phyloP scores from a whole-genome alignment of 2,113 vertebrate genomes.

The Festucalex cinctus region DNA sequence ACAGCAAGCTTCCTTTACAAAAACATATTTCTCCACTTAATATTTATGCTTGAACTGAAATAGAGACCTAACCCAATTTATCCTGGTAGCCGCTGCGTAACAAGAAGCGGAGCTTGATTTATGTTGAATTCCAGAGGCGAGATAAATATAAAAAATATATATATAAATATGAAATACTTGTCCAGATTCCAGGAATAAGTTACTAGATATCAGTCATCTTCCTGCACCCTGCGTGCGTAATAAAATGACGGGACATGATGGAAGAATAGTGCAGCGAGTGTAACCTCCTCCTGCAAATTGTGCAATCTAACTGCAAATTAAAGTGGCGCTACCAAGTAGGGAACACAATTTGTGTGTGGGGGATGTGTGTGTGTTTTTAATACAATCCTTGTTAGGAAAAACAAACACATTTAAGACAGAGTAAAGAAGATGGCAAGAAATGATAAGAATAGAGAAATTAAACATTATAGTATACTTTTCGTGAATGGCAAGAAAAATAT shows the following conservation, averaged over 20 bases:
- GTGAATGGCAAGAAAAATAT: no score
- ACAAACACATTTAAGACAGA: slow-evolving; percentile 2
- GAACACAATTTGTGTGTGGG: neutral
- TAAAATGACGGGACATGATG: slow-evolving; percentile 44
- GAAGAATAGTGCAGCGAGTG: slow-evolving; percentile 28
- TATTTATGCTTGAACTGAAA: neutral
- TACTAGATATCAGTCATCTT: slow-evolving; percentile 48
- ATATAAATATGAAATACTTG: slow-evolving; percentile 17
- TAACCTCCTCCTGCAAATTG: slow-evolving; percentile 43
- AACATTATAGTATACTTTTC: no score
- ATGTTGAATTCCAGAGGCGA: neutral
- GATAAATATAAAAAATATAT: neutral
- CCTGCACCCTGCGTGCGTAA: slow-evolving; percentile 45
- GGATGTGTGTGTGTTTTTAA: neutral
- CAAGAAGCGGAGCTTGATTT: neutral
- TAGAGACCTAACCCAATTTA: neutral
- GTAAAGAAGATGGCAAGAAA: neutral
- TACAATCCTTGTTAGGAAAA: neutral
- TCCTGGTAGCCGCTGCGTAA: neutral
- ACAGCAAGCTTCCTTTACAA: neutral
- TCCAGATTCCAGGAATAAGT: slow-evolving; percentile 48
- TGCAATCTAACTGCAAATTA: slow-evolving; percentile 13
- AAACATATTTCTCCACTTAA: neutral
- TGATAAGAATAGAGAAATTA: no score
- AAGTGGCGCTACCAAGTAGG: slow-evolving; percentile 2